Conservation (phyloP, 1,140 invertebrate genomes). For the Parapsyche elsis region DNA sequence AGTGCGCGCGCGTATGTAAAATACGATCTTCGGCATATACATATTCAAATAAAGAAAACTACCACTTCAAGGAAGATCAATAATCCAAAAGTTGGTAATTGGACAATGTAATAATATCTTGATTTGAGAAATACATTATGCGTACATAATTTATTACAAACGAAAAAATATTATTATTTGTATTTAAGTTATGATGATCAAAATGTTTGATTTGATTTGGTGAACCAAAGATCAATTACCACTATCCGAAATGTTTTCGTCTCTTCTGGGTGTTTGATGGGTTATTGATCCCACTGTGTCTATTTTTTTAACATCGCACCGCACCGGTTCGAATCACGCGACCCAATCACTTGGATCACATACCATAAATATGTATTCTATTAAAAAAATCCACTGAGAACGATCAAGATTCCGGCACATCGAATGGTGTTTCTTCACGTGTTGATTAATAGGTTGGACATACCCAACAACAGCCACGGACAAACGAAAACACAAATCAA, state of each 20-base stretch:
- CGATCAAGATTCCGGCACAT: constrained; percentile 26
- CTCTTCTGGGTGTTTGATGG: constrained; percentile 17
- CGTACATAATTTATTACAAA: no score
- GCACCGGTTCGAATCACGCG: constrained; percentile 23
- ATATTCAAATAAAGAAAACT: no score
- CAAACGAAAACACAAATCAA: neutral
- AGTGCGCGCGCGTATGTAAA: no score
- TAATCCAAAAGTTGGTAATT: no score
- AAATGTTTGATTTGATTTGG: neutral
- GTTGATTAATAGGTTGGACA: constrained; percentile 27
- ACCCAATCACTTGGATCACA: constrained; percentile 31
- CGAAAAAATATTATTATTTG: no score
- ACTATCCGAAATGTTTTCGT: neutral
- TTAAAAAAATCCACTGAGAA: neutral
- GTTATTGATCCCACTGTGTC: constrained; percentile 23
- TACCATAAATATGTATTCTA: constrained; percentile 6
- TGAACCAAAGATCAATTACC: neutral
- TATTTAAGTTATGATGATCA: neutral
- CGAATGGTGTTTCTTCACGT: constrained; percentile 1
- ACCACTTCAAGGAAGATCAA: no score
- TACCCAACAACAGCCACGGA: neutral
- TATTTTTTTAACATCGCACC: constrained; percentile 12
- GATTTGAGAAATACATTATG: no score
- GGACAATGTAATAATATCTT: no score
- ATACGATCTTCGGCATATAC: no score